Percentiles rank a stretch among this genome's conserved stretches.
phyloP scores from a whole-genome alignment of 2,888 invertebrate genomes.

The Iselma pallidipennis region DNA sequence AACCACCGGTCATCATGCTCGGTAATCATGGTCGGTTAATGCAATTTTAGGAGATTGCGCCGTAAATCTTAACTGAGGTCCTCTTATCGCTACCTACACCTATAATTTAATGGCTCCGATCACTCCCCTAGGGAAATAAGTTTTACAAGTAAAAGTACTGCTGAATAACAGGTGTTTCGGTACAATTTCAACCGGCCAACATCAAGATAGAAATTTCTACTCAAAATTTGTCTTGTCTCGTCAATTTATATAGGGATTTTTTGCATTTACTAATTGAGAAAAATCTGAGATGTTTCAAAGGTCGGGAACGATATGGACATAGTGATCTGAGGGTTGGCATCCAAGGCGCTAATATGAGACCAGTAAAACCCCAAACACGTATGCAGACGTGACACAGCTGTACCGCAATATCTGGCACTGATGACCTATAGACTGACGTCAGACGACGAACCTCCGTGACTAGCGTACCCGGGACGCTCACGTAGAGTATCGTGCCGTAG shows the following conservation, averaged over 20 bases:
- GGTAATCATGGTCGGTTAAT: slow-evolving; percentile 39
- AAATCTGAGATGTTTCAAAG: not conserved
- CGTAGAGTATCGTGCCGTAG: slow-evolving; percentile 36
- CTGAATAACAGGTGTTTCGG: slow-evolving; percentile 23
- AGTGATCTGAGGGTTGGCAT: slow-evolving; percentile 29
- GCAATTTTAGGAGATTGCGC: slow-evolving; percentile 38
- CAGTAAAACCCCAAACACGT: slow-evolving; percentile 54
- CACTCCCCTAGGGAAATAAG: slow-evolving; percentile 35
- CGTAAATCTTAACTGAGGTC: slow-evolving; percentile 35
- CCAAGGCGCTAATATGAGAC: slow-evolving; percentile 47
- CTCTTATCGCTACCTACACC: slow-evolving; percentile 37
- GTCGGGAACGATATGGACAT: slow-evolving; percentile 18
- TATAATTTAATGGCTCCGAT: slow-evolving; percentile 39
- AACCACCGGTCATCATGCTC: slow-evolving; percentile 28
- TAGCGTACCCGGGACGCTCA: slow-evolving; percentile 46
- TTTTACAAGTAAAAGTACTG: slow-evolving; percentile 22
- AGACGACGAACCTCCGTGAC: slow-evolving; percentile 50
- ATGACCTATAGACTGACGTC: slow-evolving; percentile 53
- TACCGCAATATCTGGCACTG: slow-evolving; percentile 49
- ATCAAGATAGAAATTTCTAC: not conserved
- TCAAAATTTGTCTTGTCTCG: not conserved
- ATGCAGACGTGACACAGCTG: slow-evolving; percentile 55
- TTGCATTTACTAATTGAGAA: not conserved
- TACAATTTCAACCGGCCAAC: not conserved
- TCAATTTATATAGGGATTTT: not conserved